Evolutionary conservation across 2,113 vertebrate genomes (phyloP).

Genomic region (western clawed frog (Xenopus tropicalis)): DNA sequence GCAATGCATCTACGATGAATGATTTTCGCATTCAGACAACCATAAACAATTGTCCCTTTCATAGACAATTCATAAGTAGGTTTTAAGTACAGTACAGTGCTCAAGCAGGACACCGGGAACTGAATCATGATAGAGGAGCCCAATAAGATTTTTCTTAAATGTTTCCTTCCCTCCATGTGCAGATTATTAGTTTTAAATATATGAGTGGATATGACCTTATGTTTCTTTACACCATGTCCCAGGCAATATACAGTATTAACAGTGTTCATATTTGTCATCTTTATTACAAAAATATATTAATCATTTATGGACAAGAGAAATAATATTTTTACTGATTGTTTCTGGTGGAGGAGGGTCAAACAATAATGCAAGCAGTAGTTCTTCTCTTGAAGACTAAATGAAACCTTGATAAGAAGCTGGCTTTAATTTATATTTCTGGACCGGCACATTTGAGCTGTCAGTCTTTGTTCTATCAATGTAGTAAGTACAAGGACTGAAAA

Average conservation of each 20-base stretch:
- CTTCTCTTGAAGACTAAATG: conserved; percentile 62
- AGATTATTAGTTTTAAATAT: no score
- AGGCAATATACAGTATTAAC: background rate
- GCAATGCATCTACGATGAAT: no score
- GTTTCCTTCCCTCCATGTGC: no score
- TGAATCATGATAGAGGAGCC: no score
- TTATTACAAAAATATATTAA: background rate
- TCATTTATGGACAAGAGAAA: conserved; percentile 10
- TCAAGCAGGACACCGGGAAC: no score
- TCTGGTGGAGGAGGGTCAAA: conserved; percentile 50
- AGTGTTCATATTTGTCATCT: background rate
- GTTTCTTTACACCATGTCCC: no score
- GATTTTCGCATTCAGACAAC: no score
- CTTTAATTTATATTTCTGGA: conserved; percentile 70
- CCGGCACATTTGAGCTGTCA: conserved; percentile 64
- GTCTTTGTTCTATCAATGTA: conserved; percentile 59
- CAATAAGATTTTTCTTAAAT: no score
- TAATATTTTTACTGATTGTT: background rate
- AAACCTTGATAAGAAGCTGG: conserved; percentile 65
- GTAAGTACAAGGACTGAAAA: conserved; percentile 69
- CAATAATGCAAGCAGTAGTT: conserved; percentile 59
- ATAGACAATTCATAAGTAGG: no score
- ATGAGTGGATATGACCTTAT: no score
- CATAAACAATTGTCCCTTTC: no score
- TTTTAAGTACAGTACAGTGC: no score